Conservation (phyloP, 2,888 invertebrate genomes). For the Conomelus anceps region DNA sequence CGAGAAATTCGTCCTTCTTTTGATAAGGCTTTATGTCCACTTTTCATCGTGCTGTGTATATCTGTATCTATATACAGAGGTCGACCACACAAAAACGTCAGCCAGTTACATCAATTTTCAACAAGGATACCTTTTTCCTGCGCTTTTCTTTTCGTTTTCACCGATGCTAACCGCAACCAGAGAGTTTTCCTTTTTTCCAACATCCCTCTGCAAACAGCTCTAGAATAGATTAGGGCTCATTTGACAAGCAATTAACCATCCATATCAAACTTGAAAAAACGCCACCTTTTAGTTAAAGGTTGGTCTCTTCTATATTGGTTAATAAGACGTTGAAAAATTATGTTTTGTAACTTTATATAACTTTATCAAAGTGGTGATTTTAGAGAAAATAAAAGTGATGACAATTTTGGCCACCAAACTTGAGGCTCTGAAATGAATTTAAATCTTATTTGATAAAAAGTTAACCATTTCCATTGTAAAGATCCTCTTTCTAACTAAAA, state of each 20-base stretch:
- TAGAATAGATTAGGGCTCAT: not conserved
- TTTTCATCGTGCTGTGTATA: not conserved
- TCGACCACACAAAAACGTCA: not conserved
- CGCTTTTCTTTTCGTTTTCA: not conserved
- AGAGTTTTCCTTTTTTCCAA: not conserved
- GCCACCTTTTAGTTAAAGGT: no score
- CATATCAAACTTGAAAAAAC: not conserved
- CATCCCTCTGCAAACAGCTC: not conserved
- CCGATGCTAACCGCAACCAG: not conserved
- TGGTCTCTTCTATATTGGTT: no score
- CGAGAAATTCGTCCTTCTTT: not conserved
- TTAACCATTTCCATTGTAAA: no score
- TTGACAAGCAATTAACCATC: not conserved
- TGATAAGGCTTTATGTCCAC: not conserved
- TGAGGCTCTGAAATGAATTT: no score
- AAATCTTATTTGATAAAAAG: no score
- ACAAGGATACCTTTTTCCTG: not conserved
- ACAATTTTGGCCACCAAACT: no score
- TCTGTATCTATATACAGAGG: not conserved
- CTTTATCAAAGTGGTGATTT: no score
- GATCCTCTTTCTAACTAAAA: no score
- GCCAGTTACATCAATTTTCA: not conserved
- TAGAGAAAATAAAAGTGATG: no score
- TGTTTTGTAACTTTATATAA: no score
- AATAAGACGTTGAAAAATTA: no score